phyloP scores from a whole-genome alignment of 2,888 invertebrate species.

The Tupiocoris notatus region DNA sequence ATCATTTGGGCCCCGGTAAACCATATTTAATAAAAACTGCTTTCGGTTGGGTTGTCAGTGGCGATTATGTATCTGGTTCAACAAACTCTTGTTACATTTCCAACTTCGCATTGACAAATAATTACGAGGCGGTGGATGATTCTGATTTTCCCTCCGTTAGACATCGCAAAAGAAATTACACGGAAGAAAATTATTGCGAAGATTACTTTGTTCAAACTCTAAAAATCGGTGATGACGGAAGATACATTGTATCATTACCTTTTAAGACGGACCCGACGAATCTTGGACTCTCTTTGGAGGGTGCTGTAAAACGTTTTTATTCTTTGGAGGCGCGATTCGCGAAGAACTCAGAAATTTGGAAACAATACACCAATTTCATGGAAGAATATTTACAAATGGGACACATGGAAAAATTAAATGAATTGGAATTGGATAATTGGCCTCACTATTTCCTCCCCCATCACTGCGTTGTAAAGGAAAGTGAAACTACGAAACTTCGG shows the following conservation, averaged over 20 bases:
- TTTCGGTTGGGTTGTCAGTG: not conserved
- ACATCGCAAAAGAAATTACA: not conserved
- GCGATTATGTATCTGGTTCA: not conserved
- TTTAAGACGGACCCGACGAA: conserved; percentile 15
- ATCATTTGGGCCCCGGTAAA: not conserved
- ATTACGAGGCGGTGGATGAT: not conserved
- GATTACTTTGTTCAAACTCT: not conserved
- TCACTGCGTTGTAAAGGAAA: conserved; percentile 49
- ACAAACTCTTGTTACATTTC: not conserved
- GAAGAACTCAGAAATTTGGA: not conserved
- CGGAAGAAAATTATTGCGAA: not conserved
- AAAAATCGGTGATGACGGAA: not conserved
- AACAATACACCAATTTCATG: conserved; percentile 46
- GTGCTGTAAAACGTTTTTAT: conserved; percentile 32
- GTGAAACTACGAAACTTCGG: conserved; percentile 50
- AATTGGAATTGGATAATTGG: not conserved
- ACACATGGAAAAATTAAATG: conserved; percentile 47
- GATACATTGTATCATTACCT: conserved; percentile 23
- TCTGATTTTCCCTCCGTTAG: not conserved
- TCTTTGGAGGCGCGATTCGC: conserved; percentile 25
- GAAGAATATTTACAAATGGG: conserved; percentile 32
- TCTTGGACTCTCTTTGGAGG: conserved; percentile 30
- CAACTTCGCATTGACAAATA: not conserved
- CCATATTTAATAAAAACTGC: not conserved
- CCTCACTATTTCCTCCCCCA: conserved; percentile 51